These are phyloP conservation scores for Abrostola tripartita DNA, from an alignment of 2,888 invertebrate genomes.

Conservation along the genomic window DNA sequence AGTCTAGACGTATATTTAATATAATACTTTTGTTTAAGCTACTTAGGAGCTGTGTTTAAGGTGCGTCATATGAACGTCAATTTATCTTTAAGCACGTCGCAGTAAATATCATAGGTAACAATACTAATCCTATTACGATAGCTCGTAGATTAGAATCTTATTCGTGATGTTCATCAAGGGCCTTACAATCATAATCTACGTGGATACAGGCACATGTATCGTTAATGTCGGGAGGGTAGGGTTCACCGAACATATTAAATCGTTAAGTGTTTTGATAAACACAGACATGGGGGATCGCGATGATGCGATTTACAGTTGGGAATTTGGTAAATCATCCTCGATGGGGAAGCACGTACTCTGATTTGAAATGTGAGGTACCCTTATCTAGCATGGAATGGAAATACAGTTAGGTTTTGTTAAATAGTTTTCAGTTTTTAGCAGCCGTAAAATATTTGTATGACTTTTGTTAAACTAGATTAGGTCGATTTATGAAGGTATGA, in stretches of 20 bases:
- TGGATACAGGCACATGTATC: constrained; percentile 70
- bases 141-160: constrained; percentile 54
- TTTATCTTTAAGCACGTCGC: constrained; percentile 12
- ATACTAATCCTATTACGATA: constrained; percentile 52
- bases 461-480: background rate
- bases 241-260: constrained; percentile 86
- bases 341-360: constrained; percentile 72
- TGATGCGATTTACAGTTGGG: constrained; percentile 79
- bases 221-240: constrained; percentile 70
- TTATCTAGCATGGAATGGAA: constrained; percentile 48
- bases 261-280: constrained; percentile 88
- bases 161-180: constrained; percentile 53
- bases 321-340: constrained; percentile 81
- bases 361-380: constrained; percentile 58
- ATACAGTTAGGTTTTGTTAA: constrained; percentile 35
- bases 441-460: constrained; percentile 7
- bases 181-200: constrained; percentile 69
- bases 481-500: constrained; percentile 16
- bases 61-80: constrained; percentile 1
- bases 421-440: constrained; percentile 34
- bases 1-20: background rate
- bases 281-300: constrained; percentile 80
- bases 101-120: constrained; percentile 37
- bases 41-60: constrained; percentile 12
- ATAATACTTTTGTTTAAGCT: constrained; percentile 2